Evolutionary conservation across 1,140 invertebrate species (phyloP).

Genomic region (Eupristina koningsbergeri): DNA sequence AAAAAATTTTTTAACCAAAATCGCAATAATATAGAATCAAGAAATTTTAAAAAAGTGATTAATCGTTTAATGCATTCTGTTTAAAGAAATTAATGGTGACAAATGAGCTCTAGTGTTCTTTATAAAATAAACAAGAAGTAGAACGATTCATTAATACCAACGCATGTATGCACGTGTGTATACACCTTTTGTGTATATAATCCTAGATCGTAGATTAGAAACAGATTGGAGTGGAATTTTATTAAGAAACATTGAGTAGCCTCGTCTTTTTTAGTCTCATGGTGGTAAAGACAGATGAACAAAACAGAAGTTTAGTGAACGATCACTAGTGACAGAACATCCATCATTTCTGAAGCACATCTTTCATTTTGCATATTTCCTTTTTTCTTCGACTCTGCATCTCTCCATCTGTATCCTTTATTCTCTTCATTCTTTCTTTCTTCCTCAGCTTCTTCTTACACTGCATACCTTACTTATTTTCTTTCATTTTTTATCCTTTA

Average conservation of each 20-base stretch:
- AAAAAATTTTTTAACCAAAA: neutral
- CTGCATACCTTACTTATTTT: too few relatives aligned
- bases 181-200: neutral
- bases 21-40: neutral
- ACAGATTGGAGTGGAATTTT: slow-evolving; percentile 31
- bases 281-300: neutral
- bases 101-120: neutral
- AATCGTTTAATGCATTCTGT: neutral
- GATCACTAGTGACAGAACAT: slow-evolving; percentile 53
- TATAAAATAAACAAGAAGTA: neutral
- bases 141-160: neutral
- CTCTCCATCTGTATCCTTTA: neutral
- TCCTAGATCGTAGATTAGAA: slow-evolving; percentile 37
- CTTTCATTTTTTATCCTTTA: neutral
- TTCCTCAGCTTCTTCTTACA: too few relatives aligned
- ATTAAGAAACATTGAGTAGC: neutral
- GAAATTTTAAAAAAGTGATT: neutral
- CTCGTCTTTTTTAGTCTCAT: neutral
- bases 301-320: slow-evolving; percentile 30
- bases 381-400: slow-evolving; percentile 26
- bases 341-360: slow-evolving; percentile 60
- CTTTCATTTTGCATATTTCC: slow-evolving; percentile 59
- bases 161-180: neutral
- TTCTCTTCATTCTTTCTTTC: neutral
- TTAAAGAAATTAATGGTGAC: neutral